Percentiles rank a stretch among this genome's conserved stretches.
Evolutionary conservation across 2,797 vertebrate species (phyloP).

Genomic region (Simalia tracyae): DNA sequence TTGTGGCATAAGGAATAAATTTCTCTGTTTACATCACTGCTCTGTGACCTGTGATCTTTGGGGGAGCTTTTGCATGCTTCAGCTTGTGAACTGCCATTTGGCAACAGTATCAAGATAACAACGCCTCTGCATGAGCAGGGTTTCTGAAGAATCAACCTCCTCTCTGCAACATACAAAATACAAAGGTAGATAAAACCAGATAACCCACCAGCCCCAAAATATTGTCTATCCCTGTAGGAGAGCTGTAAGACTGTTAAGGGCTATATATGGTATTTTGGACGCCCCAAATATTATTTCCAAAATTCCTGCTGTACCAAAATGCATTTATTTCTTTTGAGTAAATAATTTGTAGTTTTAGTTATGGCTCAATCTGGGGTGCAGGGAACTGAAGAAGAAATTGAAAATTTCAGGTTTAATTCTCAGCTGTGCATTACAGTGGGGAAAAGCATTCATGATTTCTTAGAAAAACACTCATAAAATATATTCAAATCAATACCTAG

Average conservation of each 20-base stretch:
- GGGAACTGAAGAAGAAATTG: background rate
- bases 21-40: background rate
- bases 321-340: background rate
- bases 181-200: background rate
- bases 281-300: background rate
- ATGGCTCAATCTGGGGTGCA: background rate
- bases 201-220: background rate
- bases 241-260: background rate
- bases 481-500: background rate
- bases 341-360: background rate
- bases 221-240: background rate
- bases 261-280: background rate
- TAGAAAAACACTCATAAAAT: background rate
- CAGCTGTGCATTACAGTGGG: background rate
- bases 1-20: conserved; percentile 1
- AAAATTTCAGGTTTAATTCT: background rate
- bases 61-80: background rate
- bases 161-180: background rate
- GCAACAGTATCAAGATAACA: background rate
- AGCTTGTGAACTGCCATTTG: background rate
- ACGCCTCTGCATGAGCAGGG: background rate
- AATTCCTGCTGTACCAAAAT: background rate
- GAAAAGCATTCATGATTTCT: background rate
- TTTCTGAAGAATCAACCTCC: background rate
- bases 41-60: background rate